Percentiles rank a stretch among this genome's conserved stretches.
phyloP scores from a whole-genome alignment of 2,888 invertebrate genomes.

The Caenorhabditis sp. region DNA sequence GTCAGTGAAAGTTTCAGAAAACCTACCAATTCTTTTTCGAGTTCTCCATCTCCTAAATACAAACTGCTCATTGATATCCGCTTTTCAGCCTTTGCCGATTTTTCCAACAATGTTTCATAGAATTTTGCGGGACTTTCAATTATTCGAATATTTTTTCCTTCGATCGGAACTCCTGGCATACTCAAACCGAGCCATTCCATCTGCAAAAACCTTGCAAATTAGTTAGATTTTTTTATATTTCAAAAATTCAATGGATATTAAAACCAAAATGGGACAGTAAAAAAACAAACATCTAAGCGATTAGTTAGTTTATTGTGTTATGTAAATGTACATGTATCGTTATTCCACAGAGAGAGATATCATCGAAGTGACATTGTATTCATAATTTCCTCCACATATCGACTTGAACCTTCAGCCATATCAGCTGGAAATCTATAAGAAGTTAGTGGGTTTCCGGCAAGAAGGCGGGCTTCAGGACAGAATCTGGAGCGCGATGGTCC shows the following conservation, averaged over 20 bases:
- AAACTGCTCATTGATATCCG: slow-evolving; percentile 81
- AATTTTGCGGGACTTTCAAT: slow-evolving; percentile 48
- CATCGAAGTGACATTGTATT: slow-evolving; percentile 17
- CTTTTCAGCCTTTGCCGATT: slow-evolving; percentile 68
- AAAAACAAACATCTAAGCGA: not conserved
- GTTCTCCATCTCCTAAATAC: slow-evolving; percentile 87
- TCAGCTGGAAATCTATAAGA: slow-evolving; percentile 2
- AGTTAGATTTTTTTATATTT: too few relatives aligned
- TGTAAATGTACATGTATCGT: not conserved
- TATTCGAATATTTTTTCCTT: slow-evolving; percentile 40
- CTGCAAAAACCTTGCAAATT: not conserved
- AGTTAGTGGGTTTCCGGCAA: slow-evolving; percentile 31
- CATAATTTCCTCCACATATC: slow-evolving; percentile 20
- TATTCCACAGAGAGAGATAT: not conserved
- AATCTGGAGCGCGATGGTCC: slow-evolving; percentile 45
- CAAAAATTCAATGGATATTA: too few relatives aligned
- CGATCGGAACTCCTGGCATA: slow-evolving; percentile 44
- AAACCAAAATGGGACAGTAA: too few relatives aligned
- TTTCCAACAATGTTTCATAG: slow-evolving; percentile 63
- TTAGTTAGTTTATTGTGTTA: slow-evolving; percentile 1
- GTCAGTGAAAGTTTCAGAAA: too few relatives aligned
- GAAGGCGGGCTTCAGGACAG: slow-evolving; percentile 23
- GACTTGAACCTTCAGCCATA: slow-evolving; percentile 8
- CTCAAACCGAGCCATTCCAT: slow-evolving; percentile 33
- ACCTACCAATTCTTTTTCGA: slow-evolving; percentile 81